Evolutionary conservation across 2,888 invertebrate species (phyloP).

Genomic region (Selenia dentaria): DNA sequence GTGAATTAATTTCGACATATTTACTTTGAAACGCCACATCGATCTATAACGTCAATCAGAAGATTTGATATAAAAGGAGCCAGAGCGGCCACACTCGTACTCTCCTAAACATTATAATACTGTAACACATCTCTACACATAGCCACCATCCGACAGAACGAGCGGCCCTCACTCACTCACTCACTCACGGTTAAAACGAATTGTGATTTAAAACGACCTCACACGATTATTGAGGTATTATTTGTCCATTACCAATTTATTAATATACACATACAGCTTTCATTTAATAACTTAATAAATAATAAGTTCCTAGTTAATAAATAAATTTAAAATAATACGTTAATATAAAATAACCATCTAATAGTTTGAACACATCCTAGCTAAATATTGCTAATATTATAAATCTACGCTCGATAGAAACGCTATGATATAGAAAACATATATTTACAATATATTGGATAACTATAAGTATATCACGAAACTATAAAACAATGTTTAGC

Average conservation of each 20-base stretch:
- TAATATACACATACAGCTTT: slow-evolving; percentile 43
- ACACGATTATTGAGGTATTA: slow-evolving; percentile 58
- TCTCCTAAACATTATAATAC: slow-evolving; percentile 34
- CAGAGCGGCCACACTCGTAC: slow-evolving; percentile 16
- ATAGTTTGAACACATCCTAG: slow-evolving; percentile 81
- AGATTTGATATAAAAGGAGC: slow-evolving; percentile 17
- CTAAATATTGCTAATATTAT: slow-evolving; percentile 77
- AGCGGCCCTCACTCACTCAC: slow-evolving; percentile 21
- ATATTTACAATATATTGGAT: slow-evolving; percentile 74
- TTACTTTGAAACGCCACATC: slow-evolving; percentile 13
- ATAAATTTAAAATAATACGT: slow-evolving; percentile 68
- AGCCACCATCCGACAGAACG: slow-evolving; percentile 13
- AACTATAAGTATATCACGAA: slow-evolving; percentile 53
- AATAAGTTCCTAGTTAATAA: slow-evolving; percentile 74
- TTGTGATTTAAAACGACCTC: slow-evolving; percentile 58
- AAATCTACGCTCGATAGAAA: slow-evolving; percentile 68
- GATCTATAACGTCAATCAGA: slow-evolving; percentile 16
- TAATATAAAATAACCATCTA: slow-evolving; percentile 65
- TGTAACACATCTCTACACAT: slow-evolving; percentile 25
- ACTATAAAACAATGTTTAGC: slow-evolving; percentile 57
- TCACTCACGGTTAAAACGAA: slow-evolving; percentile 29
- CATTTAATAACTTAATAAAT: slow-evolving; percentile 66
- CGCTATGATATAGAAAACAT: slow-evolving; percentile 62
- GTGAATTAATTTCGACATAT: slow-evolving; percentile 14
- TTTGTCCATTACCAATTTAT: slow-evolving; percentile 51